Conservation (phyloP, 2,888 invertebrate genomes). For the Nomada fabriciana region DNA sequence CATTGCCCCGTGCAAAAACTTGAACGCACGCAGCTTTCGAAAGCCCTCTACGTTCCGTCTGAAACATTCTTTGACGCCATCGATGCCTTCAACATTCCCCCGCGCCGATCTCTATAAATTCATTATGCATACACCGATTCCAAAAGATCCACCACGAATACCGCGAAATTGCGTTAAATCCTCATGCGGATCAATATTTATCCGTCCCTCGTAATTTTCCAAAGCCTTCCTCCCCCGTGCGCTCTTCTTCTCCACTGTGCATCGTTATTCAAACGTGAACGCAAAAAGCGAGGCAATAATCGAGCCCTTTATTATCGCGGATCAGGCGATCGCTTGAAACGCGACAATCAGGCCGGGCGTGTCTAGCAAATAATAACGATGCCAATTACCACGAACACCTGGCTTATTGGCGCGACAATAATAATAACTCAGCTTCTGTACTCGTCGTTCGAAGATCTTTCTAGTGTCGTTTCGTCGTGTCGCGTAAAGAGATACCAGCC, state of each 20-base stretch:
- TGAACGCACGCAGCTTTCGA: too few species aligned
- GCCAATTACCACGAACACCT: constrained; percentile 45
- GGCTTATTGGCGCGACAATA: constrained; percentile 13
- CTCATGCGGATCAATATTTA: constrained; percentile 38
- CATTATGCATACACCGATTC: not conserved
- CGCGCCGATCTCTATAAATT: not conserved
- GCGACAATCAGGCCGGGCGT: not conserved
- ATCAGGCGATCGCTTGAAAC: not conserved
- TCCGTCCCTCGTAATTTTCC: constrained; percentile 3
- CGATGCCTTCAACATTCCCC: not conserved
- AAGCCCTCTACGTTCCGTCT: too few species aligned
- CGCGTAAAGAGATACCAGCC: not conserved
- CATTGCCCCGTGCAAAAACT: too few species aligned
- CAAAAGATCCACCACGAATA: constrained; percentile 6
- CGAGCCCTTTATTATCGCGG: constrained; percentile 9
- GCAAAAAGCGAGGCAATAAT: constrained; percentile 43
- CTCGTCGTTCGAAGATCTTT: not conserved
- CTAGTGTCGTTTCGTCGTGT: constrained; percentile 28
- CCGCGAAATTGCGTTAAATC: constrained; percentile 16
- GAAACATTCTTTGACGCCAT: not conserved
- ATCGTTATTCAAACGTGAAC: constrained; percentile 15
- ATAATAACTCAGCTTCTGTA: constrained; percentile 2
- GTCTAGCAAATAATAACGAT: constrained; percentile 38
- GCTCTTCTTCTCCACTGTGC: constrained; percentile 15
- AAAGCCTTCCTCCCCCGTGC: not conserved